Base-by-base conservation (phyloP, 1,140 invertebrate genomes). In the Aphelenchoides fujianensis region DNA sequence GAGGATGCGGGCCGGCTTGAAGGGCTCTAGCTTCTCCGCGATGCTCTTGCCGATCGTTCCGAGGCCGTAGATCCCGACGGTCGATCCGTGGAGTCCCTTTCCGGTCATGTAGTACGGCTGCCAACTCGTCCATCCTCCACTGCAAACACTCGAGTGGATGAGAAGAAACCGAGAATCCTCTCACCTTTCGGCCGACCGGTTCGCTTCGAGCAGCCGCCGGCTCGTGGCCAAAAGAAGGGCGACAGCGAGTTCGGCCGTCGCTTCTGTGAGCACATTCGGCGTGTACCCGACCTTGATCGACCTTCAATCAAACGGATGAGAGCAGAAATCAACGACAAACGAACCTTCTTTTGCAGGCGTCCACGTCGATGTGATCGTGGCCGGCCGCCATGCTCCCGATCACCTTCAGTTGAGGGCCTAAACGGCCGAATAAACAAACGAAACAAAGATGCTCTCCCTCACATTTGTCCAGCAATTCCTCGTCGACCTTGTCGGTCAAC, bases 321-420 rank as follows among this genome's bases (percentile, higher is more conserved):
- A n/a, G n/a, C n/a, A n/a, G n/a, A n/a, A n/a, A n/a, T 16, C 19
- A 62, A 16, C 32, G 30, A 68, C 28, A 41, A 36, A 30, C 52
- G 37, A 1, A 64, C 67, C 64, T 69, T 66, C 76, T 74, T 48
- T 82, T 79, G 76, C 87, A 88, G 73, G 82, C 86, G 9, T 82
- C 76, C 2, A 87, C 67, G 73, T 88, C 86, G 68, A 89, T 85
- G 68, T 89, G 88, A 35, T 89, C 88, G 72, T 86, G 85, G 0
- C 94, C 95, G 9, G 95, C 95, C 0, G 93, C 95, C 87, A 94
- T 92, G 0, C 94, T 94, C 0, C 89, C 89, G 19, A 97, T 88
- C 1, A 94, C 91, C 86, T 92, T 92, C 48, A 97, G 85, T 48
- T 89, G 87, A 2, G 89, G 84, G 12, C 92, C 93, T 87, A 88